phyloP scores from a whole-genome alignment of 2,797 vertebrate genomes.

The Leucoraja ocellata region DNA sequence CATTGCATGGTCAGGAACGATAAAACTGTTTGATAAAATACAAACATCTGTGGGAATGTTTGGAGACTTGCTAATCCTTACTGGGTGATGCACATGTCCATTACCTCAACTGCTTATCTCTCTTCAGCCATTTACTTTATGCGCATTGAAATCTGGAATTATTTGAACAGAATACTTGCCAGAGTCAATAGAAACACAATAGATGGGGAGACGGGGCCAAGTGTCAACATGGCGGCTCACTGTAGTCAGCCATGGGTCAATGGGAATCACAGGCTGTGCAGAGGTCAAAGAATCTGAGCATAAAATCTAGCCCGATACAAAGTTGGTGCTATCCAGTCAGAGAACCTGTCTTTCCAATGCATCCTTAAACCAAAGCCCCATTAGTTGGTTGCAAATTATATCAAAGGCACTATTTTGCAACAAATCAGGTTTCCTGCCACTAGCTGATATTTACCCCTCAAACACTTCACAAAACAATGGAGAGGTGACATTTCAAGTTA shows the following conservation, averaged over 20 bases:
- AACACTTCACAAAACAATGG: not conserved
- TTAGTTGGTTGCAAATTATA: not conserved
- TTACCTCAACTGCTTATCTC: not conserved
- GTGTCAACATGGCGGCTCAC: not conserved
- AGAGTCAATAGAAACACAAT: not conserved
- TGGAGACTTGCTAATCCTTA: not conserved
- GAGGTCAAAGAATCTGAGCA: not conserved
- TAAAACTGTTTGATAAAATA: not conserved
- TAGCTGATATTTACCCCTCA: not conserved
- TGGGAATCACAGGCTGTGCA: not conserved
- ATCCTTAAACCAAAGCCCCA: not conserved
- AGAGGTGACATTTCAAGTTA: no score
- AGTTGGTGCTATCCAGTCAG: not conserved
- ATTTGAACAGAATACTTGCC: not conserved
- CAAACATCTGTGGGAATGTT: not conserved
- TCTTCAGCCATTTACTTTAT: not conserved
- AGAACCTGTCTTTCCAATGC: not conserved
- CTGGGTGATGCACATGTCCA: not conserved
- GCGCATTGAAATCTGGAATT: not conserved
- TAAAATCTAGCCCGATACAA: not conserved
- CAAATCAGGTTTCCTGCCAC: not conserved
- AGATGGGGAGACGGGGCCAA: not conserved
- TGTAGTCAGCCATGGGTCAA: not conserved
- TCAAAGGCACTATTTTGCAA: not conserved
- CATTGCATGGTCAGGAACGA: not conserved